phyloP scores from a whole-genome alignment of 1,140 invertebrate species.

The Neodiprion pinetum region DNA sequence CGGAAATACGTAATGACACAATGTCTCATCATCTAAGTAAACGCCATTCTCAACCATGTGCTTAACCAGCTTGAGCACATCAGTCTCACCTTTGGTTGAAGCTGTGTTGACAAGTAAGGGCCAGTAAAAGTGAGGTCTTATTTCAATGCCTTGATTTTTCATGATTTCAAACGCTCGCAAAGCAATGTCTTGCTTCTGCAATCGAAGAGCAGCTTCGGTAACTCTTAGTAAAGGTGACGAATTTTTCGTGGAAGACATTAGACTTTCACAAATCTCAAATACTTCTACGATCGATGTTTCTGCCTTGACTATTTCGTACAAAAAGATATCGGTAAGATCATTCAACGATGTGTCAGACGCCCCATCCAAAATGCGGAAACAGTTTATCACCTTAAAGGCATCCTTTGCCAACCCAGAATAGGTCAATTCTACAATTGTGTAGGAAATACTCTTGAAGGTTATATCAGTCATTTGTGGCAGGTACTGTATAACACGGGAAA shows the following conservation, averaged over 20 bases:
- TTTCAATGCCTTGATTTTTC: constrained; percentile 53
- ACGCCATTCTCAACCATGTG: constrained; percentile 62
- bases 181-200: constrained; percentile 52
- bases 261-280: constrained; percentile 47
- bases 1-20: constrained; percentile 62
- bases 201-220: constrained; percentile 52
- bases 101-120: constrained; percentile 48
- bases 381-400: constrained; percentile 49
- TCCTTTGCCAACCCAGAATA: constrained; percentile 28
- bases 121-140: constrained; percentile 69
- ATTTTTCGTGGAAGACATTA: constrained; percentile 53
- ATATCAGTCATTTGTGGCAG: neutral
- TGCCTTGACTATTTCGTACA: constrained; percentile 23
- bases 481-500: constrained; percentile 41
- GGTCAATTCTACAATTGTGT: constrained; percentile 32
- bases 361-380: constrained; percentile 33
- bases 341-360: neutral
- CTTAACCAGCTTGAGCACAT: constrained; percentile 61
- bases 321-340: constrained; percentile 21
- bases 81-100: constrained; percentile 42
- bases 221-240: constrained; percentile 51
- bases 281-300: constrained; percentile 44
- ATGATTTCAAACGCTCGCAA: constrained; percentile 60
- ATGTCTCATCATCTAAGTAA: constrained; percentile 61
- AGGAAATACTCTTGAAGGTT: constrained; percentile 19